phyloP scores from a whole-genome alignment of 2,797 vertebrate genomes.

The Rousettus madagascariensis region DNA sequence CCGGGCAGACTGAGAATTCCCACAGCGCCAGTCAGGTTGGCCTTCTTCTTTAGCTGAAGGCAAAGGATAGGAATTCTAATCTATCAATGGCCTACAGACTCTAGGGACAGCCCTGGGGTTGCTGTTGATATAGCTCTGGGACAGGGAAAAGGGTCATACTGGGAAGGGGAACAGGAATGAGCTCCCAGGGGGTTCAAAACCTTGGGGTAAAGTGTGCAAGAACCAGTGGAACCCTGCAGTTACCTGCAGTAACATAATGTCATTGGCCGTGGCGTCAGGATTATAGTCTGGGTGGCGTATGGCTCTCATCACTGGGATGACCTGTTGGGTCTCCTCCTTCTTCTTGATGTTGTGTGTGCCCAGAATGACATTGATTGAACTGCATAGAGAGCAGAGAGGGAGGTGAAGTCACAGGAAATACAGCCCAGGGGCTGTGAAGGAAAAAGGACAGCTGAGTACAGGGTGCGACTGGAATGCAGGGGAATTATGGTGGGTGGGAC shows the following conservation, averaged over 20 bases:
- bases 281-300: neutral
- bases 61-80: neutral
- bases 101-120: neutral
- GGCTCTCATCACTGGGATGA: accelerated
- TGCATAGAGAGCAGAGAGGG: neutral
- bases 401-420: neutral
- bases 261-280: accelerated
- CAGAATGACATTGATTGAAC: neutral
- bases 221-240: neutral
- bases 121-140: neutral
- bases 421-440: neutral
- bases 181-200: neutral
- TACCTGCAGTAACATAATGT: constrained; percentile 39
- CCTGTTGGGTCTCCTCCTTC: neutral
- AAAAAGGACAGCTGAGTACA: neutral
- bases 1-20: neutral
- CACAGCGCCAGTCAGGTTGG: accelerated
- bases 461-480: neutral
- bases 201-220: no score
- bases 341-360: neutral
- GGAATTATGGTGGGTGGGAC: neutral
- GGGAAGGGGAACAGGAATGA: neutral
- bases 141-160: neutral
- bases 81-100: no score
- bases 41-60: neutral